These are phyloP conservation scores for Trichacis sp. DNA, from an alignment of 2,888 invertebrate genomes.

Conservation along the genomic window DNA sequence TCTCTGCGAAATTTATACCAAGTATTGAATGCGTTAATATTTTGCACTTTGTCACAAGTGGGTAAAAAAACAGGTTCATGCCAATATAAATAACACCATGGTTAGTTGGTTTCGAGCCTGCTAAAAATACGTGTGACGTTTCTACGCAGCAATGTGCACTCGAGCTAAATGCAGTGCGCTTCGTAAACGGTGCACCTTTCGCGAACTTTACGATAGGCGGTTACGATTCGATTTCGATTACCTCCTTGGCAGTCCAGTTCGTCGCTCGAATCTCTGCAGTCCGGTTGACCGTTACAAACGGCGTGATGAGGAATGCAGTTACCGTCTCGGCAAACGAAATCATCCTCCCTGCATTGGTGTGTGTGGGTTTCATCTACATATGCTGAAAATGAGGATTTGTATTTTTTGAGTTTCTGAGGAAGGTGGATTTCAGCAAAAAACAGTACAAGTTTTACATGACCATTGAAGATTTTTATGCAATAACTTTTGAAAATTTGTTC, in stretches of 20 bases:
- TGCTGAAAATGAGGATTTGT: slow-evolving; percentile 50
- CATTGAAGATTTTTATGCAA: too few relatives aligned
- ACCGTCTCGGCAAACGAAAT: slow-evolving; percentile 72
- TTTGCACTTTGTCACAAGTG: too few relatives aligned
- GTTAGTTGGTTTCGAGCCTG: slow-evolving; percentile 44
- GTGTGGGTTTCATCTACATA: slow-evolving; percentile 39
- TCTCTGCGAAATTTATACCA: too few relatives aligned
- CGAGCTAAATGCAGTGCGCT: slow-evolving; percentile 17
- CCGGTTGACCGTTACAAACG: slow-evolving; percentile 71
- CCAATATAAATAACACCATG: slow-evolving; percentile 48
- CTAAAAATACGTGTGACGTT: slow-evolving; percentile 35
- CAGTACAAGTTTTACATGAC: too few relatives aligned
- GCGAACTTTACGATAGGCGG: slow-evolving; percentile 15
- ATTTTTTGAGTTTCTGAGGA: too few relatives aligned
- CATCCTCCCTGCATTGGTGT: slow-evolving; percentile 61
- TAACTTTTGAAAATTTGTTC: too few relatives aligned
- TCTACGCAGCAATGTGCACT: slow-evolving; percentile 27
- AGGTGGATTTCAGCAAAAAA: too few relatives aligned
- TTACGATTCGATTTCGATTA: slow-evolving; percentile 15
- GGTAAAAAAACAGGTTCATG: too few relatives aligned
- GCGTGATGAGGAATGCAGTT: slow-evolving; percentile 69
- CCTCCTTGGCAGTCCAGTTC: slow-evolving; percentile 70
- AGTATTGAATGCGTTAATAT: too few relatives aligned
- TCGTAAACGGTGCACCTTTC: slow-evolving; percentile 8
- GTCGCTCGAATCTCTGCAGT: slow-evolving; percentile 74